Conservation (phyloP, 2,113 vertebrate species). For the Condylura cristata region DNA sequence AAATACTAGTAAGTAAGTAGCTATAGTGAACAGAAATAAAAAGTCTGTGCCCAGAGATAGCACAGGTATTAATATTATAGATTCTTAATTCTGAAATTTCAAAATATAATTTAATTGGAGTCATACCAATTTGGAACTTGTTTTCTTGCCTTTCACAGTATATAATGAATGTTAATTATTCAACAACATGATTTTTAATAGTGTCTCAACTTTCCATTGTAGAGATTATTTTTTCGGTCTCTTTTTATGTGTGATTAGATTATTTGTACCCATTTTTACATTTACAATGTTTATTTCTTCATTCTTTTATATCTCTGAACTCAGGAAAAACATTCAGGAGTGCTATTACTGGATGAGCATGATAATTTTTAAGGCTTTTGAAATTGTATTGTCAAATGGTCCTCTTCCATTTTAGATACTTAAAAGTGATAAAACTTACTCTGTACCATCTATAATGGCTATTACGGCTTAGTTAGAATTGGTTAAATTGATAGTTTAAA, state of each 20-base stretch:
- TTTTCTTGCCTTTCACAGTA: slow-evolving; percentile 4
- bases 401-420: neutral
- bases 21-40: neutral
- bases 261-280: neutral
- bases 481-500: neutral
- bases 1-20: neutral
- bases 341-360: neutral
- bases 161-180: neutral
- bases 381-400: neutral
- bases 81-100: neutral
- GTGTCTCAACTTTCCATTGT: neutral
- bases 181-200: neutral
- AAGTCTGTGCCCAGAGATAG: neutral
- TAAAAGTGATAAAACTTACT: neutral
- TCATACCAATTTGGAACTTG: neutral
- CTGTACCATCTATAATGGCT: neutral
- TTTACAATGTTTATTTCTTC: neutral
- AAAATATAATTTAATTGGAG: neutral
- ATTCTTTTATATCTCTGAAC: neutral
- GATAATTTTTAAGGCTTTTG: neutral
- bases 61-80: neutral
- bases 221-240: neutral
- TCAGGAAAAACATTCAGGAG: neutral
- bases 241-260: neutral
- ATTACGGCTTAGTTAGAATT: neutral